Evolutionary conservation across 2,113 vertebrate genomes (phyloP), one percentile per base, ranked within the genome.

Genomic region (Himantopus leucocephalus): DNA sequence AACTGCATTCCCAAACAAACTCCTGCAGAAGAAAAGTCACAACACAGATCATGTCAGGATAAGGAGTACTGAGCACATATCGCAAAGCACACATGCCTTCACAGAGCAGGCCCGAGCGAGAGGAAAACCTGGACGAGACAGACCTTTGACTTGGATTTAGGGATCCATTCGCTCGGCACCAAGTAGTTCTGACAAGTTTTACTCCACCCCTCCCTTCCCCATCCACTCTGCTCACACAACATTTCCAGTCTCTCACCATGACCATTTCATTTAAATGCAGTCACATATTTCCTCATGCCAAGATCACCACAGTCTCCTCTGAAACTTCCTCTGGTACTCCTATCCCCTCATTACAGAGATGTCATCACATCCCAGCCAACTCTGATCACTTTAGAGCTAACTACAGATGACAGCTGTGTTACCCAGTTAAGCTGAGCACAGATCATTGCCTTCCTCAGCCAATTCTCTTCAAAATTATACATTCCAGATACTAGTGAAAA

Each of bases 1-100:
- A 99, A 26, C 98, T 99, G 99, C 99, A 99, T 99, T 77, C 99
- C 99, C 66, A 99, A 87, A 96, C 99, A 99, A 76, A 99, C 99
- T n/a, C 99, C 99, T 99, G 97, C 10, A 79, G 96, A 50, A 64
- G 59, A 47, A 41, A 92, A 71, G 85, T 50, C 78, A 88, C 29
- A 81, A 59, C 76, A 45, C 1, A 7, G 34, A 48, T 30, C 79
- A 80, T 10, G 32, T 12, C 62, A 82, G 82, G 78, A 52, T 71
- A 83, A 11, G 71, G 72, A 81, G 8, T 29, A 10, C 60, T 35
- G 37, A 82, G 77, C 34, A 74, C 7, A 0, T 1, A 8, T 0
- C 8, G 5, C 77, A 48, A 43, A 79, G 60, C 83, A 23, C 35
- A 27, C 20, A 43, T 12, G 19, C 39, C 78, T 30, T 22, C 80